Base-by-base conservation (phyloP, 2,113 vertebrate genomes). In the Otis tarda region DNA sequence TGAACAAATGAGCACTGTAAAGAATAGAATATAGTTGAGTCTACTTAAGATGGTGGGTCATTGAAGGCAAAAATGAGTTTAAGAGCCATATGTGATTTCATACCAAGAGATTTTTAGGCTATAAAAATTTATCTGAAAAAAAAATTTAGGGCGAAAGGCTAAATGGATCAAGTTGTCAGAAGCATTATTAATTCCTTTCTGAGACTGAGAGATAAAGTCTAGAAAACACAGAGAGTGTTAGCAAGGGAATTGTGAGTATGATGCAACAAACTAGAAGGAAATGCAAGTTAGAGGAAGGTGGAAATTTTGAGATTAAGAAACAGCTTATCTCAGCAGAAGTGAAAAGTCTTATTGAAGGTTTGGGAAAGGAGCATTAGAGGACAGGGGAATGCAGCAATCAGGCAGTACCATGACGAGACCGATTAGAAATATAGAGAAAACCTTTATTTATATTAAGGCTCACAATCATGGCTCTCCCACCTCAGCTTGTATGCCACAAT, bases 101-200 rank as follows among this genome's bases (percentile, higher is more conserved):
- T 22, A 70, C 8, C 22, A 88, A 25, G 55, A 68, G 47, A 74
- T 37, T 73, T 71, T 84, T 41, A 76, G 20, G 22, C 52, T 92
- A 9, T 37, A 87, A 78, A 92, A 80, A 49, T 41, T 39, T 47
- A 65, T 70, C 92, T 16, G 23, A 57, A 39, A 87, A 75, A 96
- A 94, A 70, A 96, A 94, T 67, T 28, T 73, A 65, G 53, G 78
- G 75, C 68, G 67, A 95, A 94, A 83, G 89, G 67, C 37, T 93
- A 93, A 91, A 65, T 31, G 23, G 69, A 70, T 89, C 16, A 79
- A 79, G 22, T 90, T 91, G 63, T 83, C 67, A 85, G 80, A 89
- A 87, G 82, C 63, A 83, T 94, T 92, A 83, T 69, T 83, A 80
- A 86, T 71, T 89, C 74, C 65, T 90, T 91, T 95, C 84, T 97